Conservation (phyloP, 2,888 invertebrate genomes). For the Brenthis hecate region DNA sequence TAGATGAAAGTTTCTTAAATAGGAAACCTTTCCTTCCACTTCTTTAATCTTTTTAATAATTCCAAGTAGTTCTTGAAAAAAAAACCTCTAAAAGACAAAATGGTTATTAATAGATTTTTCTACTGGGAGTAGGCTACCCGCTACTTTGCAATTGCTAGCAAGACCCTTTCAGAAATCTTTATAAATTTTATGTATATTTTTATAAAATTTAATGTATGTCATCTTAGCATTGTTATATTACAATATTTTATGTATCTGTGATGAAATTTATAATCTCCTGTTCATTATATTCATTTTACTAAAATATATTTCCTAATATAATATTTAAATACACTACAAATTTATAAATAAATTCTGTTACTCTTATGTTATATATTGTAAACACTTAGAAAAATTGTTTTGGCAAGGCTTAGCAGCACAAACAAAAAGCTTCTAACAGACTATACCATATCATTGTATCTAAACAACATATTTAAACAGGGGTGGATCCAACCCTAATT, state of each 20-base stretch:
- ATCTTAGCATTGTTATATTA: too few relatives aligned
- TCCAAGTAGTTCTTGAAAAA: too few relatives aligned
- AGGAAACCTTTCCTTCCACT: too few relatives aligned
- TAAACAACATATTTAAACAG: neutral
- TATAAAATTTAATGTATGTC: too few relatives aligned
- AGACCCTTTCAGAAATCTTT: too few relatives aligned
- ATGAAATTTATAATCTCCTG: neutral
- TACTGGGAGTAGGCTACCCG: too few relatives aligned
- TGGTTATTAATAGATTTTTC: too few relatives aligned
- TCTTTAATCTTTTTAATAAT: too few relatives aligned
- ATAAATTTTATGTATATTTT: too few relatives aligned
- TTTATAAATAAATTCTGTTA: neutral
- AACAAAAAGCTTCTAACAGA: neutral
- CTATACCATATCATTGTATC: neutral
- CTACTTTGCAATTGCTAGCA: too few relatives aligned
- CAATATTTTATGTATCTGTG: neutral
- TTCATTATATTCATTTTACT: neutral
- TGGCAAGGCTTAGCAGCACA: slow-evolving; percentile 24
- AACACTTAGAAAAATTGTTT: slow-evolving; percentile 2
- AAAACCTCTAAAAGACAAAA: too few relatives aligned
- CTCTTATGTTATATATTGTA: neutral
- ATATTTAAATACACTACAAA: slow-evolving; percentile 6
- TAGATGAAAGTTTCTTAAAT: too few relatives aligned
- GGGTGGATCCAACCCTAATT: neutral
- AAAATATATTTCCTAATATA: slow-evolving; percentile 14